These are phyloP conservation scores for Macrosiphum euphorbiae DNA, from an alignment of 2,888 invertebrate genomes.

Conservation along the genomic window DNA sequence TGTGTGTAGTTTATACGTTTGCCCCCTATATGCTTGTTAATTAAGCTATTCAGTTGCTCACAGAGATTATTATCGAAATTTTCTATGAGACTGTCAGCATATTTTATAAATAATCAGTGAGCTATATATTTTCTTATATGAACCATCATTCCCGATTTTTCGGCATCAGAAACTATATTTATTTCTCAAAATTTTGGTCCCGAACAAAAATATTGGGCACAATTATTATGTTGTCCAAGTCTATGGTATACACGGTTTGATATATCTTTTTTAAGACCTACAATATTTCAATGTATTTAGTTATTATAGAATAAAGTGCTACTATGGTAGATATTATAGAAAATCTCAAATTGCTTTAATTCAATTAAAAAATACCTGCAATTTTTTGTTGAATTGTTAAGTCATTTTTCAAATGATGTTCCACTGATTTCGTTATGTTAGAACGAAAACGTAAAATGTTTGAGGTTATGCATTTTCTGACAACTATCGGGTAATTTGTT, in stretches of 20 bases:
- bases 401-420: background rate
- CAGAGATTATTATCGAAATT: conserved; percentile 19
- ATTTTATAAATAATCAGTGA: no score
- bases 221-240: conserved; percentile 11
- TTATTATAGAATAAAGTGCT: background rate
- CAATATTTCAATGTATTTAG: background rate
- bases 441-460: conserved; percentile 14
- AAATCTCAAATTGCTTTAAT: background rate
- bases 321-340: background rate
- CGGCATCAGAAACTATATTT: no score
- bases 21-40: background rate
- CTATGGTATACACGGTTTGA: conserved; percentile 16
- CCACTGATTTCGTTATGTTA: background rate
- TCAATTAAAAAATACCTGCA: background rate
- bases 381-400: background rate
- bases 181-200: no score
- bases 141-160: no score
- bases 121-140: no score
- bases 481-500: background rate
- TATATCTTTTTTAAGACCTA: background rate
- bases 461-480: background rate
- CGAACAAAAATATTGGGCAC: background rate
- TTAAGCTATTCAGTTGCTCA: conserved; percentile 16
- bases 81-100: conserved; percentile 13
- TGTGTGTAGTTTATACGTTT: background rate